A percentile compares a stretch with the other conserved stretches of the same genome.
phyloP scores from a whole-genome alignment of 2,113 vertebrate species.

The Pelmatolapia mariae region DNA sequence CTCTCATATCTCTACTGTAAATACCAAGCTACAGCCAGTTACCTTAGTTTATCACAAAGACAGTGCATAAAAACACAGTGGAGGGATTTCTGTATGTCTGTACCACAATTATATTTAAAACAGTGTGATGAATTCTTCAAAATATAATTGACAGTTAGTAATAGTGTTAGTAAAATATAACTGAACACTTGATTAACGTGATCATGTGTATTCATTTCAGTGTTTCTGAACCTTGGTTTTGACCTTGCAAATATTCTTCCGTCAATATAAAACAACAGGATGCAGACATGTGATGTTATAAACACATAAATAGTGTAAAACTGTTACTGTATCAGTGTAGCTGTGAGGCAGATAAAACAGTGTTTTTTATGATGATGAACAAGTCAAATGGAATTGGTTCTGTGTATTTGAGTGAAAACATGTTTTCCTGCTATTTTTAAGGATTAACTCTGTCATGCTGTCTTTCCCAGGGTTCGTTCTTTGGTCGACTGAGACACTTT shows the following conservation, averaged over 20 bases:
- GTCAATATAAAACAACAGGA: not conserved
- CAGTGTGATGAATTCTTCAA: not conserved
- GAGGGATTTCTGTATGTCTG: not conserved
- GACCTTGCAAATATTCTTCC: not conserved
- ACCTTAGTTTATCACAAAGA: not conserved
- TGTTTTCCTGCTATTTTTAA: not conserved
- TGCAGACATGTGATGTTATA: accelerated
- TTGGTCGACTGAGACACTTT: conserved; percentile 91
- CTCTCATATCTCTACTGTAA: not conserved
- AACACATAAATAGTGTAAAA: not conserved
- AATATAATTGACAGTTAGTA: not conserved
- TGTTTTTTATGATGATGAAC: accelerated
- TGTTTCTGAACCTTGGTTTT: not conserved
- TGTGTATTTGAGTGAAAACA: not conserved
- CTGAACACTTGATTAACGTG: not conserved
- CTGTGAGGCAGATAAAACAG: not conserved
- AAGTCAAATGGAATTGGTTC: not conserved
- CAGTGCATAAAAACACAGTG: not conserved
- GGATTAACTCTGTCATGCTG: not conserved
- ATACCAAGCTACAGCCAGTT: not conserved
- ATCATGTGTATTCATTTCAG: not conserved
- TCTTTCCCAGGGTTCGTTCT: conserved; percentile 80
- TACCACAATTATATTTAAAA: not conserved
- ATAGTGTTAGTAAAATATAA: not conserved
- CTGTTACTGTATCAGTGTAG: not conserved